phyloP scores from a whole-genome alignment of 1,140 invertebrate species.

The Lucilia sericata region DNA sequence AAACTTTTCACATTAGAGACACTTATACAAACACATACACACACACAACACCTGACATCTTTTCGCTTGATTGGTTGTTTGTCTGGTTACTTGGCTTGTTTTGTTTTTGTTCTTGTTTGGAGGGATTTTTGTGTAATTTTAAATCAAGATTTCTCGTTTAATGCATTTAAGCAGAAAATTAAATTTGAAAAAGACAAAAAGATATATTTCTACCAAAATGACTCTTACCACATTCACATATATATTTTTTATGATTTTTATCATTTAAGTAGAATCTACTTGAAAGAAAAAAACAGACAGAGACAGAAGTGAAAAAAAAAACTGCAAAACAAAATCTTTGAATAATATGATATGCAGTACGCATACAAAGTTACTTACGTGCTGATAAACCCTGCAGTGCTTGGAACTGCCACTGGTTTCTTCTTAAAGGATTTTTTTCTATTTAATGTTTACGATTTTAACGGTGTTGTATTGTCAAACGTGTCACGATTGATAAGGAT shows the following conservation, averaged over 20 bases:
- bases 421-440: too few relatives aligned
- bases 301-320: too few relatives aligned
- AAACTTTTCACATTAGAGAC: constrained; percentile 2
- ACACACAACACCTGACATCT: not conserved
- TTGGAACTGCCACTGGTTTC: too few relatives aligned
- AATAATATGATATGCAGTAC: not conserved
- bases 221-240: not conserved
- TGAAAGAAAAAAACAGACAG: not conserved
- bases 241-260: not conserved
- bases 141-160: not conserved
- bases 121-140: not conserved
- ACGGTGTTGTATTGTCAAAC: too few relatives aligned
- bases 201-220: not conserved
- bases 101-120: too few relatives aligned
- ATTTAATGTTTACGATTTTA: too few relatives aligned
- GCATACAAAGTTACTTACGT: not conserved
- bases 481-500: too few relatives aligned
- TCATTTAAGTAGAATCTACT: not conserved
- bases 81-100: too few relatives aligned
- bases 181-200: not conserved
- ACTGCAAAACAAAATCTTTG: not conserved
- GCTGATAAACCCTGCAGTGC: not conserved
- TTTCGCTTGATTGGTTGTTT: not conserved
- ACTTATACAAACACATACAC: not conserved
- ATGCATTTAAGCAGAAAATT: constrained; percentile 5